These are phyloP conservation scores for Anguilla pacifica DNA, from an alignment of 2,797 vertebrate species.

Conservation along the genomic window DNA sequence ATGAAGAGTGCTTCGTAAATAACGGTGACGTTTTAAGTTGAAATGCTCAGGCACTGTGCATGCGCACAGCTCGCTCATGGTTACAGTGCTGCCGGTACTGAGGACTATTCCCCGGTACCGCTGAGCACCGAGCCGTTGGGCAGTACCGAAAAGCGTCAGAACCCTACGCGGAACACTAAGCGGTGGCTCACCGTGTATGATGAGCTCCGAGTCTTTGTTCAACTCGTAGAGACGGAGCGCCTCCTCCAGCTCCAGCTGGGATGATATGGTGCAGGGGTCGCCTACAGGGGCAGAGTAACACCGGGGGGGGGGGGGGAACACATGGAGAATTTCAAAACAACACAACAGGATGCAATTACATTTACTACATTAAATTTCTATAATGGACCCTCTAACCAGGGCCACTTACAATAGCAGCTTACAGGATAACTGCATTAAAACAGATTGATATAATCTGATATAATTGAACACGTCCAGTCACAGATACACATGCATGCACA, in stretches of 20 bases:
- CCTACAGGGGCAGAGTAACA: constrained; percentile 67
- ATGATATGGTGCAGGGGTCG: constrained; percentile 96
- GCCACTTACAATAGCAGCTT: not conserved
- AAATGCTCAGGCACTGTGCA: not conserved
- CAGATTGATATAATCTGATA: no score
- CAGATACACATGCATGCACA: not conserved
- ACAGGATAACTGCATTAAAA: not conserved
- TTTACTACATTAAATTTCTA: not conserved
- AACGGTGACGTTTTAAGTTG: not conserved
- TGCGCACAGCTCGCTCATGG: not conserved
- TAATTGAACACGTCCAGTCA: no score
- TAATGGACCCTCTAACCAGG: not conserved
- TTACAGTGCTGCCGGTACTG: not conserved
- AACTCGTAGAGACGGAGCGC: constrained; percentile 93
- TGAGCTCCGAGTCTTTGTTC: constrained; percentile 97
- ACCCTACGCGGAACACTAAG: not conserved
- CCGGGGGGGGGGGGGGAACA: not conserved
- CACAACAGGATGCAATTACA: not conserved
- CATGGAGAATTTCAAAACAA: not conserved
- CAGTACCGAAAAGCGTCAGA: not conserved
- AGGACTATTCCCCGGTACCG: not conserved
- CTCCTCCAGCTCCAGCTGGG: constrained; percentile 96
- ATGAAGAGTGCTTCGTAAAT: not conserved
- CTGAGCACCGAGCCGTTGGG: not conserved
- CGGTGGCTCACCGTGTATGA: constrained; percentile 86